phyloP scores from a whole-genome alignment of 2,888 invertebrate species.

The Iselma pallidipennis region DNA sequence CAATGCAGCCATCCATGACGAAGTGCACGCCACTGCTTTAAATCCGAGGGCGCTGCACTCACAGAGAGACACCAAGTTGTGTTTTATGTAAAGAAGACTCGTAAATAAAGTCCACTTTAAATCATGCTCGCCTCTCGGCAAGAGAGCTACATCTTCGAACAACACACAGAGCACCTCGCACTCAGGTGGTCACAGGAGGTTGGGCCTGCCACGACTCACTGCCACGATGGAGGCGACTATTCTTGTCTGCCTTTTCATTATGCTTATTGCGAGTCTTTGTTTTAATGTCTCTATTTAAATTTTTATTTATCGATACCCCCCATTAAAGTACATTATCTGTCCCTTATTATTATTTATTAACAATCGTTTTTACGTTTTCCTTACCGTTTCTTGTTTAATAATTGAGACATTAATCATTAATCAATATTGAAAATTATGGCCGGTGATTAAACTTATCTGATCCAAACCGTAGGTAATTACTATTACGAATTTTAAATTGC shows the following conservation, averaged over 20 bases:
- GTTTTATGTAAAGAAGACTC: conserved; percentile 53
- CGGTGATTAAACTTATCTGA: background rate
- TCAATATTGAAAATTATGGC: background rate
- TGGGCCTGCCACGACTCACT: conserved; percentile 36
- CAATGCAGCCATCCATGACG: conserved; percentile 10
- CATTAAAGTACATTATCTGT: conserved; percentile 45
- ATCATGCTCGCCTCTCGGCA: conserved; percentile 52
- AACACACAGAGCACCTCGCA: conserved; percentile 44
- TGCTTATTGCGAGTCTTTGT: conserved; percentile 50
- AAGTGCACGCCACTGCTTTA: conserved; percentile 42
- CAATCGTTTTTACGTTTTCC: background rate
- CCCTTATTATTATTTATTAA: conserved; percentile 18
- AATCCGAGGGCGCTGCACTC: conserved; percentile 52
- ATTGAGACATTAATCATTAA: conserved; percentile 13
- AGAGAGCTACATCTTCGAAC: conserved; percentile 50
- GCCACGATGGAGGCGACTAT: conserved; percentile 42
- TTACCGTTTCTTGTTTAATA: background rate
- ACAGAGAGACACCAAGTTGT: conserved; percentile 29
- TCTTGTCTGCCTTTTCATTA: conserved; percentile 41
- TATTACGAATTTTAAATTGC: background rate
- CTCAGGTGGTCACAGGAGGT: conserved; percentile 50
- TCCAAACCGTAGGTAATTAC: background rate
- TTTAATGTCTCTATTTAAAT: conserved; percentile 54
- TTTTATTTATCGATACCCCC: conserved; percentile 49
- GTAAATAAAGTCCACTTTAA: conserved; percentile 54